phyloP scores from a whole-genome alignment of 2,797 vertebrate genomes.

The Spinus olivaceus region DNA sequence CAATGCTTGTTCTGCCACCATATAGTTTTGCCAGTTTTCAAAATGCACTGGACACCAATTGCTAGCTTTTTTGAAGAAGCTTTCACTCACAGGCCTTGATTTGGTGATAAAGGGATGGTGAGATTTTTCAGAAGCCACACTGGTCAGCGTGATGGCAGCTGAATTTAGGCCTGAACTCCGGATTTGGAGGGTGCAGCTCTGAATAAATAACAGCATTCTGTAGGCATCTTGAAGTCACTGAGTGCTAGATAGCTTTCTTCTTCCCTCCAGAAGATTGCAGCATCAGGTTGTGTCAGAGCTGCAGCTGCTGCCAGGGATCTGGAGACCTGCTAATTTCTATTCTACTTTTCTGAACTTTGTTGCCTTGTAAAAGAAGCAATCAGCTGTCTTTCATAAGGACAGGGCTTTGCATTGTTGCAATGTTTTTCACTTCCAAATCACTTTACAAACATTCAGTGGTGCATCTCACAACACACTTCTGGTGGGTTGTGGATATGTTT shows the following conservation, averaged over 20 bases:
- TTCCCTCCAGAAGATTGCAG: background rate
- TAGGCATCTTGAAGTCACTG: background rate
- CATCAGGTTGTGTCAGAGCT: background rate
- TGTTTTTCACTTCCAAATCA: background rate
- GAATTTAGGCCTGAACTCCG: background rate
- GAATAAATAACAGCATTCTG: background rate
- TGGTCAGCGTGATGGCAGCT: background rate
- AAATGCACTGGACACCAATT: background rate
- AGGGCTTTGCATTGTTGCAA: background rate
- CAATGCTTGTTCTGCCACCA: background rate
- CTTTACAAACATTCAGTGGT: background rate
- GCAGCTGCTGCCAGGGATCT: background rate
- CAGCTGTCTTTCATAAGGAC: background rate
- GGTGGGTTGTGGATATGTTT: background rate
- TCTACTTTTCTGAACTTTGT: background rate
- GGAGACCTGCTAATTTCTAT: background rate
- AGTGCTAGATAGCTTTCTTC: background rate
- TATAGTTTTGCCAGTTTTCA: background rate
- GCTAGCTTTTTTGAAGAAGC: background rate
- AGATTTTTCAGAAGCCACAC: background rate
- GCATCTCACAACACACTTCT: background rate
- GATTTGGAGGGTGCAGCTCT: background rate
- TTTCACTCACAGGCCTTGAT: background rate
- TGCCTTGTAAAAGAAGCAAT: conserved; percentile 1
- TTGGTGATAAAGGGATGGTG: background rate